phyloP scores from a whole-genome alignment of 92 coral and sea anemone genomes.

The Parazoanthus darwini region DNA sequence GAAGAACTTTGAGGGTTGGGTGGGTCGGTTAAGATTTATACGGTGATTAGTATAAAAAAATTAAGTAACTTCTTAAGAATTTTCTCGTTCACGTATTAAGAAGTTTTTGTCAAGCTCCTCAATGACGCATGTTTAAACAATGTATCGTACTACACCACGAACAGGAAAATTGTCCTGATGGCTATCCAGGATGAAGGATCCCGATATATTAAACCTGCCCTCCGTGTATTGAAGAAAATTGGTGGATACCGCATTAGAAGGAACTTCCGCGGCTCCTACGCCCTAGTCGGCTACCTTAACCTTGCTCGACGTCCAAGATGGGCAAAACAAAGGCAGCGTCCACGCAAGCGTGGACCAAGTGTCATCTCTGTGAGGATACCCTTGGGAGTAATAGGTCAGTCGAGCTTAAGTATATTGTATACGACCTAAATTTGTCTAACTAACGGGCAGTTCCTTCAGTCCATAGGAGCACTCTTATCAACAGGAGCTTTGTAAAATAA shows the following conservation, averaged over 20 bases:
- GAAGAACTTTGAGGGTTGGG: too few relatives aligned
- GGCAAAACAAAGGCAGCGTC: conserved; percentile 17
- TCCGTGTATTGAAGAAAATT: conserved; percentile 3
- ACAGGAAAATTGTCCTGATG: conserved; percentile 34
- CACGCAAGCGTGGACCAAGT: conserved; percentile 3
- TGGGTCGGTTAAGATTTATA: too few relatives aligned
- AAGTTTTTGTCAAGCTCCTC: too few relatives aligned
- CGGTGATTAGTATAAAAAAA: too few relatives aligned
- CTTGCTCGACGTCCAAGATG: conserved; percentile 32
- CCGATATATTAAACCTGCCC: neutral
- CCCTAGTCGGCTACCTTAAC: neutral
- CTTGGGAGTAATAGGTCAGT: conserved; percentile 39
- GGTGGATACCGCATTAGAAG: conserved; percentile 38
- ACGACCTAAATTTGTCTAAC: neutral
- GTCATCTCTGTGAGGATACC: conserved; percentile 20
- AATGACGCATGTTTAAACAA: too few relatives aligned
- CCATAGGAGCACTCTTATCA: too few relatives aligned
- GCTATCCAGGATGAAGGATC: conserved; percentile 33
- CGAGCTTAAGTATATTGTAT: neutral
- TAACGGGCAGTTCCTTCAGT: too few relatives aligned
- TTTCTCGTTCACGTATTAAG: too few relatives aligned
- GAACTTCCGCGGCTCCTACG: conserved; percentile 31
- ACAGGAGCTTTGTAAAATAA: too few relatives aligned
- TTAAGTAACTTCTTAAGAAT: too few relatives aligned
- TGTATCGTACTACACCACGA: neutral